A percentile compares a stretch with the other conserved stretches of the same genome.
These are phyloP conservation scores for Andrena marginata DNA, from an alignment of 2,888 invertebrate genomes.

Conservation along the genomic window DNA sequence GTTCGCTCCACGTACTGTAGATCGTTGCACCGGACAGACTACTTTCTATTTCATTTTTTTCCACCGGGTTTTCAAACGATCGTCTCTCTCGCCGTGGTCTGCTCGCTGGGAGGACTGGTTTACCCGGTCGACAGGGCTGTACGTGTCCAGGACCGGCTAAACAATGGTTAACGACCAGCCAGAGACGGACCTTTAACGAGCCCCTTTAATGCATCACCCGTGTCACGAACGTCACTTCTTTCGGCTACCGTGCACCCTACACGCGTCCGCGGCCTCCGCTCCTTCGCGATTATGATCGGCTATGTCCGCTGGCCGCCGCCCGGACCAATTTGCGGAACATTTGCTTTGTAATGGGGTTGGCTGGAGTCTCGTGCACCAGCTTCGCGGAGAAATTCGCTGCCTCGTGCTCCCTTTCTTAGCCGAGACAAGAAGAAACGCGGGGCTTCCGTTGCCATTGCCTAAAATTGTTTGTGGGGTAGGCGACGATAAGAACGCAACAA, in stretches of 20 bases:
- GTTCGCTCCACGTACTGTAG: constrained; percentile 76
- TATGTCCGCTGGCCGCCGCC: background rate
- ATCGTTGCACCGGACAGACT: constrained; percentile 83
- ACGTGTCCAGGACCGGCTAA: constrained; percentile 68
- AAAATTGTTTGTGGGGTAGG: background rate
- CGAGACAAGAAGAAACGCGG: background rate
- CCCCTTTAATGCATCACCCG: constrained; percentile 54
- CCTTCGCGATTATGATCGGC: constrained; percentile 7
- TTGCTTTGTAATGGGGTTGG: background rate
- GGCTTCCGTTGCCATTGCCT: background rate
- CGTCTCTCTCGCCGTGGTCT: constrained; percentile 41
- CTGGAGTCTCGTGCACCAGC: background rate
- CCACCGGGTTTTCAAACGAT: constrained; percentile 44
- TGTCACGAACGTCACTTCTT: constrained; percentile 56
- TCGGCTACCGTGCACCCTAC: constrained; percentile 16
- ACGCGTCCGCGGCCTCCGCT: background rate
- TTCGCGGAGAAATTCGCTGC: no score
- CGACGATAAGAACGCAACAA: no score
- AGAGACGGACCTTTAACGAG: constrained; percentile 67
- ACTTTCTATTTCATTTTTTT: constrained; percentile 83
- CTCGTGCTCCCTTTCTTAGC: background rate
- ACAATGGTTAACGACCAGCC: constrained; percentile 69
- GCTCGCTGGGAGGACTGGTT: constrained; percentile 73
- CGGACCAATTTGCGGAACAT: constrained; percentile 1
- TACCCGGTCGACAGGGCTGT: constrained; percentile 72